Evolutionary conservation across 2,888 invertebrate species (phyloP), one percentile per base, ranked within the genome.

Genomic region (Cataglyphis albicans): DNA sequence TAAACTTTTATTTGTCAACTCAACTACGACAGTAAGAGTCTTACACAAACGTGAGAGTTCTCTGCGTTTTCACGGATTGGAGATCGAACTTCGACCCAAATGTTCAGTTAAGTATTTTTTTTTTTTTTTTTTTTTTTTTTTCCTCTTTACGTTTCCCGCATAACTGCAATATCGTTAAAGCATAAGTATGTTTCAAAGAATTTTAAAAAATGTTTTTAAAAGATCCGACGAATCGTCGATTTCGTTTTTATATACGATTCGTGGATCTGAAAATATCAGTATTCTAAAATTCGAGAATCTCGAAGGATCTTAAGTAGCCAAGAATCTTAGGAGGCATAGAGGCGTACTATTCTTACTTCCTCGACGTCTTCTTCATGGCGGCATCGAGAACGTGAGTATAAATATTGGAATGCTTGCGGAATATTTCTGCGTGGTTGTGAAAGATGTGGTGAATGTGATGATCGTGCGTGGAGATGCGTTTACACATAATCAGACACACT

Each of bases 351-450:
- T 80, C 72, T 78, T 59, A 59, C 57, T 55, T 0, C 72, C 15
- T 70, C 72, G 41, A 59, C 44, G 12, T 73, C 35, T 35, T 80
- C 59, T 44, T 73, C 78, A 80, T n/a, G 44, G 44, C 35, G 32
- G 35, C 73, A 44, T 73, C 59, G 18, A 81, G 74, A 86, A 89
- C 89, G 89, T 88, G 89, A 88, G 89, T 88, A 88, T 87, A 80
- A 59, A 80, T 78, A n/a, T 44, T 38, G 81, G 82, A 68, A 73
- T 67, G 76, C 78, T 87, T 84, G 64, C 44, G 76, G 48, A 55
- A 41, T 67, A 65, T 52, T n/a, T 65, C 25, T 80, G 70, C 68
- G 75, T 52, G 21, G 21, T 84, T 57, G 81, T 72, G 81, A 86
- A 68, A 70, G 63, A 63, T 68, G 12, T 84, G 73, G 15, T 70